These are phyloP conservation scores for Volucella inflata DNA, from an alignment of 2,888 invertebrate genomes.

Conservation along the genomic window DNA sequence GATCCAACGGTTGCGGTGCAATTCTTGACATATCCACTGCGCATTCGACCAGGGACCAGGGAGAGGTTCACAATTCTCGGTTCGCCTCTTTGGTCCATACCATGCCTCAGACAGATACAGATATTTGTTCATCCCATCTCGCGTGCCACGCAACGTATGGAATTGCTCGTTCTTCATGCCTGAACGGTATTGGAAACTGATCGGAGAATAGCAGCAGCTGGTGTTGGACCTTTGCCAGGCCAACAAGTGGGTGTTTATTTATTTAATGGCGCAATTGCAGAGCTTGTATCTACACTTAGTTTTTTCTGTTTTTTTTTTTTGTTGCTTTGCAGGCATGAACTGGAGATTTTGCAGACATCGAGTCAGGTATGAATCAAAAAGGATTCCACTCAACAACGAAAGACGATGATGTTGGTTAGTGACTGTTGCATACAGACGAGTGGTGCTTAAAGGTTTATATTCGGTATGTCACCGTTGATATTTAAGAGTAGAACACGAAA, in stretches of 20 bases:
- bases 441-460: slow-evolving; percentile 41
- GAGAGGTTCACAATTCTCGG: slow-evolving; percentile 53
- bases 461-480: slow-evolving; percentile 50
- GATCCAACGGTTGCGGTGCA: slow-evolving; percentile 74
- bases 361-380: slow-evolving; percentile 68
- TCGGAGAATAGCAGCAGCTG: slow-evolving; percentile 59
- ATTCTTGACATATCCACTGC: slow-evolving; percentile 73
- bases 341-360: slow-evolving; percentile 51
- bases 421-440: slow-evolving; percentile 10
- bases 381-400: slow-evolving; percentile 31
- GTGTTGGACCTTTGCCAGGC: slow-evolving; percentile 58
- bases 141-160: slow-evolving; percentile 70
- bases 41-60: slow-evolving; percentile 63
- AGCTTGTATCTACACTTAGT: slow-evolving; percentile 58
- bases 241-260: slow-evolving; percentile 76
- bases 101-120: slow-evolving; percentile 35
- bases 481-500: slow-evolving; percentile 49
- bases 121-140: slow-evolving; percentile 67
- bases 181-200: slow-evolving; percentile 73
- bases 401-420: not conserved
- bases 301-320: slow-evolving; percentile 11
- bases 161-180: slow-evolving; percentile 59
- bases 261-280: slow-evolving; percentile 73
- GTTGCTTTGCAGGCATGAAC: slow-evolving; percentile 49
- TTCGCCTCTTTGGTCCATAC: slow-evolving; percentile 13